Conservation (phyloP, 2,888 invertebrate species). For the Theretra japonica region DNA sequence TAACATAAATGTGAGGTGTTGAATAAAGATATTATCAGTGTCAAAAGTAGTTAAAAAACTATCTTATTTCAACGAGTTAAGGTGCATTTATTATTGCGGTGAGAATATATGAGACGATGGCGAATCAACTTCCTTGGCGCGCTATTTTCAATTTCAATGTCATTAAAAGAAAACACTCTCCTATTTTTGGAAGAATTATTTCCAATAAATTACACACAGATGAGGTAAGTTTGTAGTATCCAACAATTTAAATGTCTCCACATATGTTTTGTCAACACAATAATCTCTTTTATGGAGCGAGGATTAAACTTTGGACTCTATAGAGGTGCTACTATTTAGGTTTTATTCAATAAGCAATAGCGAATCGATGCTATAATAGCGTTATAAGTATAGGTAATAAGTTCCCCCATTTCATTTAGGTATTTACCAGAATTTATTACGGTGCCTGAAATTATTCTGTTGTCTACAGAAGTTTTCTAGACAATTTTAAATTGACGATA, state of each 20-base stretch:
- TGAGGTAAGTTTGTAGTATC: slow-evolving; percentile 49
- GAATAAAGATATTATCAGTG: neutral
- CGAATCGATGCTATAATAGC: too few species aligned
- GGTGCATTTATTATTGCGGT: slow-evolving; percentile 4
- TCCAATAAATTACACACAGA: slow-evolving; percentile 52
- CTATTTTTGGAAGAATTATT: slow-evolving; percentile 40
- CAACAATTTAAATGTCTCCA: neutral
- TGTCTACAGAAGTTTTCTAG: too few species aligned
- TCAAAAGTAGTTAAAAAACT: neutral
- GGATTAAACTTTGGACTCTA: slow-evolving; percentile 8
- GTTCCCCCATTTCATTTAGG: too few species aligned
- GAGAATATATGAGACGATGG: slow-evolving; percentile 49
- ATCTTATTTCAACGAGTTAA: neutral
- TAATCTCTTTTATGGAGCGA: neutral
- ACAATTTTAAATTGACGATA: too few species aligned
- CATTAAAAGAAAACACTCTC: slow-evolving; percentile 18
- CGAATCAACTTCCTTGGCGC: slow-evolving; percentile 52
- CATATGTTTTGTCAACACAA: neutral
- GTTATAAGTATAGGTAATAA: too few species aligned
- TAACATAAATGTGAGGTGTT: neutral
- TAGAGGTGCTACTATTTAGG: too few species aligned
- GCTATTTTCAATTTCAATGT: slow-evolving; percentile 50
- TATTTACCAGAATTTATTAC: too few species aligned
- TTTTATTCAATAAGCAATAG: too few species aligned
- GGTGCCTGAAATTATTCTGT: too few species aligned